Base-by-base conservation (phyloP, 2,888 invertebrate genomes). In the Apamea anceps region DNA sequence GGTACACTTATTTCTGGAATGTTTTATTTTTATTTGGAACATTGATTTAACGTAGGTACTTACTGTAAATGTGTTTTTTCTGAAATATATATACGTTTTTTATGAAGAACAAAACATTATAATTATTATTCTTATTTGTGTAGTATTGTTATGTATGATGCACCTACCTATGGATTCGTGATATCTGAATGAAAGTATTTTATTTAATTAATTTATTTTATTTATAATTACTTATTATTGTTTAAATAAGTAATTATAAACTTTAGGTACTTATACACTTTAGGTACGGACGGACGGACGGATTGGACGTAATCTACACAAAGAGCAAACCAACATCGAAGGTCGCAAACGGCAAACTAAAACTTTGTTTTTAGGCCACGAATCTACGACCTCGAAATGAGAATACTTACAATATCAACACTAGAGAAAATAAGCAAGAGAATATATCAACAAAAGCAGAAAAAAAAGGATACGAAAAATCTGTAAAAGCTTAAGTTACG, bases 401-500 rank as follows among this genome's bases (percentile, higher is more conserved):
- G 13, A 28, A 32, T 15, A n/a, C 7, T 75, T 32, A 45, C 10
- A 8, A 60, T 54, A 12, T 32, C 66, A 51, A 75, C 5, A 75
- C 15, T 32, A 51, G 18, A 12, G n/a, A 66, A 65, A 72, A 72
- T 1, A 25, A 54, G 12, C 71, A 66, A 62, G 48, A 25, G 62
- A 63, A 84, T 48, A 75, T 25, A 65, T 21, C 10, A n/a, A 66
- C 0, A 51, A 62, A 45, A 63, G 37, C n/a, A 2, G 60, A 32
- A 75, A 12, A 12, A 68, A 62, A 62, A 66, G 3, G 5, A 51
- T 37, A 28, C 37, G 28, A 28, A 57, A 45, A 80, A 57, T 42
- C 45, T 62, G 62, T 79, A 74, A 51, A 80, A 73, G n/a, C 80
- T 25, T 32, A 62, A 5, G 65, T 60, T 51, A 65, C 62, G 62